Conservation (phyloP, 2,113 vertebrate species). For the zebrafish (Danio rerio) region DNA sequence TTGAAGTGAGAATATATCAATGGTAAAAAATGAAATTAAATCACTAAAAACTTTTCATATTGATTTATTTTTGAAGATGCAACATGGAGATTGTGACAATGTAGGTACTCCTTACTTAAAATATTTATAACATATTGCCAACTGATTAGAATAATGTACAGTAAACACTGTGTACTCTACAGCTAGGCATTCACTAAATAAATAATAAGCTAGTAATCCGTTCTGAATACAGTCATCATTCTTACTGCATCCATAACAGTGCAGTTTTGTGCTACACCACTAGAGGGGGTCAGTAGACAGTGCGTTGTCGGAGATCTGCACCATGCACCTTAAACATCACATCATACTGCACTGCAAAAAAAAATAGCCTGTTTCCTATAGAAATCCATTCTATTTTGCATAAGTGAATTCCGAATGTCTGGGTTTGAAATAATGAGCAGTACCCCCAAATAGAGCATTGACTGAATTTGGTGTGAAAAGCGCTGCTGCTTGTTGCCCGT, state of each 20-base stretch:
- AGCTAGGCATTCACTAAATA: neutral
- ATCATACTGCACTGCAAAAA: conserved; percentile 6
- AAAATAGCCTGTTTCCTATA: neutral
- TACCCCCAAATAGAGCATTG: conserved; percentile 55
- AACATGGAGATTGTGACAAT: too few species aligned
- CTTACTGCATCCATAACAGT: conserved; percentile 2
- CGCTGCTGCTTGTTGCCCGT: neutral
- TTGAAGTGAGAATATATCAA: too few species aligned
- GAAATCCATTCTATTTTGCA: neutral
- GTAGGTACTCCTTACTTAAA: too few species aligned
- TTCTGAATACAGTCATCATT: neutral
- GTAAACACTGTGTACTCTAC: neutral
- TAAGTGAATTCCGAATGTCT: neutral
- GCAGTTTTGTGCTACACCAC: conserved; percentile 36
- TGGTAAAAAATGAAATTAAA: too few species aligned
- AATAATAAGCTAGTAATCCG: neutral
- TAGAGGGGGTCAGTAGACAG: conserved; percentile 38
- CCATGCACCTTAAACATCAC: neutral
- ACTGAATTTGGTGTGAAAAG: conserved; percentile 32
- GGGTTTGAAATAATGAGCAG: conserved; percentile 17
- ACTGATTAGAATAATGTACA: too few species aligned
- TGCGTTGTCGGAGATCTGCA: neutral
- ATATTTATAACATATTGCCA: too few species aligned
- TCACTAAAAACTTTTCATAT: too few species aligned
- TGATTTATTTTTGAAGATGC: too few species aligned